Conservation (phyloP, 1,140 invertebrate genomes). For the Lucilia sericata region DNA sequence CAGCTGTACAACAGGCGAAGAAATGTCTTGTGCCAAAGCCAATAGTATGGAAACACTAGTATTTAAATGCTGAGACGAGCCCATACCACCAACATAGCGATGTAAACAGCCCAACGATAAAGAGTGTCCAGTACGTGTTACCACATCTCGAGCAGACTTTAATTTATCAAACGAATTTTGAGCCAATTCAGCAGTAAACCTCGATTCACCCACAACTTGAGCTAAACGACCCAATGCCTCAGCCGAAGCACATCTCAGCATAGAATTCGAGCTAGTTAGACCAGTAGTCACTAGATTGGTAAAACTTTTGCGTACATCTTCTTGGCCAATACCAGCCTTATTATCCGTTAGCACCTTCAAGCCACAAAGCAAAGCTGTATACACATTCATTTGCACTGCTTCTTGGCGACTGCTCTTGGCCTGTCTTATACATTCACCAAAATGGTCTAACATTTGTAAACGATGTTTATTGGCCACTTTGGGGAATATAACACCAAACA, state of each 20-base stretch:
- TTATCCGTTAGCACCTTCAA: conserved; percentile 89
- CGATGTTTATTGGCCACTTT: conserved; percentile 95
- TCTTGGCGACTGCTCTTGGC: conserved; percentile 93
- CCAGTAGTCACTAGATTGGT: conserved; percentile 84
- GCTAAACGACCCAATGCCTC: conserved; percentile 91
- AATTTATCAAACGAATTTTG: conserved; percentile 92
- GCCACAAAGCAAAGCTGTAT: conserved; percentile 91
- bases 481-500: conserved; percentile 96
- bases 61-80: conserved; percentile 91
- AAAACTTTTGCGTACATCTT: conserved; percentile 89
- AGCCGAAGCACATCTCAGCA: conserved; percentile 87
- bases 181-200: conserved; percentile 91
- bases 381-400: conserved; percentile 97
- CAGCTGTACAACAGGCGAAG: conserved; percentile 74
- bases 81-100: conserved; percentile 90
- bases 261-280: conserved; percentile 85
- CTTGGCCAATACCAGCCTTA: conserved; percentile 87
- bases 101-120: conserved; percentile 93
- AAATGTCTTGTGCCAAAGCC: conserved; percentile 92
- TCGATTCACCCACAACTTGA: conserved; percentile 85
- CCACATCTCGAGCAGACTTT: conserved; percentile 88
- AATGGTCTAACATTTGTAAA: conserved; percentile 97
- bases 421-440: conserved; percentile 92
- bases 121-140: conserved; percentile 90
- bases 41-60: conserved; percentile 94